Base-by-base conservation (phyloP, 2,797 vertebrate species). In the Macroramphosus scolopax region DNA sequence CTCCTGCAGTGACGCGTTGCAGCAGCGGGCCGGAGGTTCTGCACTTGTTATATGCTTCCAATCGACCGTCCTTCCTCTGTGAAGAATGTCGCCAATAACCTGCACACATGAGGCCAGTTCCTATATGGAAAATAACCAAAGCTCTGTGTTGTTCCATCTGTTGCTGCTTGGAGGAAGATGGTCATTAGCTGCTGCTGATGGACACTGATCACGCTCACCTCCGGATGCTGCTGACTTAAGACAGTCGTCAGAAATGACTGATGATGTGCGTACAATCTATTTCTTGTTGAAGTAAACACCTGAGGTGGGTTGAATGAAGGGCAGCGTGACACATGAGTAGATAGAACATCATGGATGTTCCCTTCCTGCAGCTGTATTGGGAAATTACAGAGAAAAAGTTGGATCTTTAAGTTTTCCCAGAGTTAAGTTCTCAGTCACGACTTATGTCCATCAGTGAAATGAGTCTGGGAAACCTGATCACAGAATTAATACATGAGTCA, bases 81-180 rank as follows among this genome's bases (percentile, higher is more conserved):
- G 62, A 70, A 31, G 32, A 48, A 74, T 51, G 37, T 48, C 39
- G 5, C 22, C 58, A 63, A 75, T 77, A 69, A 79, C 64, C 24
- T 17, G 45, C 62, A 59, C 13, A 44, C 51, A 42, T 44, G 65
- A 58, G 57, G 47, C 39, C 41, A 30, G 63, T 62, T 10, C 15
- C 12, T 36, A 39, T 13, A 58, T 36, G 42, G 62, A 67, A 24
- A 53, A 45, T 47, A 59, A 1, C 2, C 3, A 6, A 11, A 11
- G 16, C 37, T 51, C 10, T 26, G 48, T 55, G 38, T 57, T 67
- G 51, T 32, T 17, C 26, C 40, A 0, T 43, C 20, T 6, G 20
- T 22, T 22, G 20, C 20, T 22, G 20, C 20, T 22, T 6, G 20
- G 20, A 22, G 20, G 20, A n/a, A n/a, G n/a, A n/a, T n/a, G n/a